Conservation (phyloP, 2,888 invertebrate genomes). For the Zhuqinia jingwanae region DNA sequence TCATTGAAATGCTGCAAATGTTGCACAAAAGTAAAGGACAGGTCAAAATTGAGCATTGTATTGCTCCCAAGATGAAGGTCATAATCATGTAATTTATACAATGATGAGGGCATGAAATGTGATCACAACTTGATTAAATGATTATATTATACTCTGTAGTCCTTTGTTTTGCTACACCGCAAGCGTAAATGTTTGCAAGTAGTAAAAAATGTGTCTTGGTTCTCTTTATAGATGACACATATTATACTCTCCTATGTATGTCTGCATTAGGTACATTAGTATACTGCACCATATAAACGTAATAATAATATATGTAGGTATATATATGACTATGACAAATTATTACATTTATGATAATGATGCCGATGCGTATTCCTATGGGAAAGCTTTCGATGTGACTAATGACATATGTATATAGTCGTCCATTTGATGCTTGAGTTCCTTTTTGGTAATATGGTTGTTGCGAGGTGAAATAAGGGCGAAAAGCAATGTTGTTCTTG, state of each 20-base stretch:
- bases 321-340: too few relatives aligned
- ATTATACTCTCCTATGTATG: not conserved
- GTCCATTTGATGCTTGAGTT: too few relatives aligned
- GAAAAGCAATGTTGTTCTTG: not conserved
- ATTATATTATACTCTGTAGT: not conserved
- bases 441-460: not conserved
- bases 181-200: too few relatives aligned
- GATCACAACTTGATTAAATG: slow-evolving; percentile 35
- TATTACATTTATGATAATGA: not conserved
- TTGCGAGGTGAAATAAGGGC: not conserved
- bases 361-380: not conserved
- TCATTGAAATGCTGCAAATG: too few relatives aligned
- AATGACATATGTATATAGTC: too few relatives aligned
- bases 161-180: not conserved
- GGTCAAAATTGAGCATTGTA: too few relatives aligned
- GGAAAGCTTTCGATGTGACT: not conserved
- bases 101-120: slow-evolving; percentile 41
- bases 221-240: not conserved
- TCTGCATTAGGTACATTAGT: too few relatives aligned
- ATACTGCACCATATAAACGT: too few relatives aligned
- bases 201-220: not conserved
- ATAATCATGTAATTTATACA: not conserved
- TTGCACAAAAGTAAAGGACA: too few relatives aligned
- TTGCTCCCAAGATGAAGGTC: too few relatives aligned
- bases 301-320: too few relatives aligned